Evolutionary conservation across 2,888 invertebrate species (phyloP).

Genomic region (Chrysina gloriosa): DNA sequence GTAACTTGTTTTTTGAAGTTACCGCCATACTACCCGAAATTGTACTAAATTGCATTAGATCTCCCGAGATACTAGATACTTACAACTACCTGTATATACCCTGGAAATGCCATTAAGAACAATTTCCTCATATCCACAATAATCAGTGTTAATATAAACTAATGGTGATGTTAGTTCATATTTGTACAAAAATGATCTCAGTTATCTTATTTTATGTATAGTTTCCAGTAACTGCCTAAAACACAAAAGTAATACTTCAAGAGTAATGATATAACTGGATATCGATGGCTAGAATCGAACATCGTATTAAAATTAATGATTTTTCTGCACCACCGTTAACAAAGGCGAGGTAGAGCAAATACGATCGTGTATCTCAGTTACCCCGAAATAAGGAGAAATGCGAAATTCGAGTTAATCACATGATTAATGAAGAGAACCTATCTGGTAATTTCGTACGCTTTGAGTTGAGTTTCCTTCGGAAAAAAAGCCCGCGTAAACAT

Average conservation of each 20-base stretch:
- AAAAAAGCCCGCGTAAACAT: constrained; percentile 32
- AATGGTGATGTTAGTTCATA: no score
- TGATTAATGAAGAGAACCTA: constrained; percentile 53
- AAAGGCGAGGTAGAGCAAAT: constrained; percentile 31
- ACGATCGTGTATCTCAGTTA: constrained; percentile 49
- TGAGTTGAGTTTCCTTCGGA: constrained; percentile 1
- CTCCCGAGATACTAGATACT: background rate
- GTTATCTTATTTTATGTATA: no score
- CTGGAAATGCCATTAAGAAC: no score
- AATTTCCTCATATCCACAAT: no score
- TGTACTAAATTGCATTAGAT: background rate
- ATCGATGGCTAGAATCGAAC: background rate
- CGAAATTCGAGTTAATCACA: constrained; percentile 49
- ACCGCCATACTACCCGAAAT: background rate
- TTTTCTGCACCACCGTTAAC: constrained; percentile 11
- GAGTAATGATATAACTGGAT: no score
- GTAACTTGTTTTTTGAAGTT: background rate
- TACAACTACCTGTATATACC: background rate
- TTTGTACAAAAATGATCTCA: no score
- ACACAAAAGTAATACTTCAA: no score
- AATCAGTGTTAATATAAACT: no score
- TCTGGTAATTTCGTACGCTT: constrained; percentile 50
- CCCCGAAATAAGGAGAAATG: constrained; percentile 44
- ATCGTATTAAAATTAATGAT: constrained; percentile 39
- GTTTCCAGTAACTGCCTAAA: no score